phyloP scores from a whole-genome alignment of 2,113 vertebrate species.

The Mesocricetus auratus region DNA sequence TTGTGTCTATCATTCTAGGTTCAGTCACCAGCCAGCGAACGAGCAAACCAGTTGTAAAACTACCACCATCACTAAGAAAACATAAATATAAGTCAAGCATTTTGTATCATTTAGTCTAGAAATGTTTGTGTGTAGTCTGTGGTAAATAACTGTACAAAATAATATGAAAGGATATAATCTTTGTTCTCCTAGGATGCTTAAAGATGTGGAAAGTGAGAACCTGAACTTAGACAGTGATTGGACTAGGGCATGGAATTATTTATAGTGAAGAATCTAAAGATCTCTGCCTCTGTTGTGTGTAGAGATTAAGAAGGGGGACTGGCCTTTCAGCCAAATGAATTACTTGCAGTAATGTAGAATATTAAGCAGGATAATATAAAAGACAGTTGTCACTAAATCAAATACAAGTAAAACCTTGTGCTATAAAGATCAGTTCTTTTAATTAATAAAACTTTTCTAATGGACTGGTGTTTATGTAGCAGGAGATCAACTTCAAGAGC shows the following conservation, averaged over 20 bases:
- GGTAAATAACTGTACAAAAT: not conserved
- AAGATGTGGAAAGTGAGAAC: not conserved
- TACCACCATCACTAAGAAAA: not conserved
- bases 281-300: not conserved
- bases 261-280: not conserved
- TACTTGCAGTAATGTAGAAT: not conserved
- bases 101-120: not conserved
- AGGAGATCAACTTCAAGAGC: not conserved
- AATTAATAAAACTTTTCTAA: slow-evolving; percentile 26
- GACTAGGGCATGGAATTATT: not conserved
- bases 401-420: not conserved
- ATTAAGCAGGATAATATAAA: not conserved
- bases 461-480: not conserved
- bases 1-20: not conserved
- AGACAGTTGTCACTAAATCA: not conserved
- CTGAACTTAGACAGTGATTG: not conserved
- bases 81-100: not conserved
- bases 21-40: not conserved
- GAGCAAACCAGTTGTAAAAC: not conserved
- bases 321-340: not conserved
- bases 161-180: not conserved
- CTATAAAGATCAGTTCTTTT: not conserved
- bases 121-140: not conserved
- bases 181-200: not conserved
- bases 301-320: not conserved